Percentiles rank a stretch among this genome's conserved stretches.
Conservation (phyloP, 2,797 vertebrate species). For the Microchirus variegatus region DNA sequence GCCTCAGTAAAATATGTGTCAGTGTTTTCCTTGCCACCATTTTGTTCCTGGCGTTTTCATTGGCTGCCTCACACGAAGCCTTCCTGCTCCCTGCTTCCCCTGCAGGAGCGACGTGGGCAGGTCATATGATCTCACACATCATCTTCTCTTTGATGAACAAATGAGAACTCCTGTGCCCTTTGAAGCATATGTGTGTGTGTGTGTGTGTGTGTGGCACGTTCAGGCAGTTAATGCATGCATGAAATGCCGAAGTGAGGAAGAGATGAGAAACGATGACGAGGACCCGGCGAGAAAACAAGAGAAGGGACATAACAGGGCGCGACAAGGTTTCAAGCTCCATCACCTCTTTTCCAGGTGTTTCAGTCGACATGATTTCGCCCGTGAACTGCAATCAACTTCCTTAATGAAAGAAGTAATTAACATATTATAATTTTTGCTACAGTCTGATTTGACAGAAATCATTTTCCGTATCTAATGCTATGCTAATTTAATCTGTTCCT, state of each 20-base stretch:
- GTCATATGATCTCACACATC: slow-evolving; percentile 59
- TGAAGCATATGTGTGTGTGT: slow-evolving; percentile 43
- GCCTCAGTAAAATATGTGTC: slow-evolving; percentile 6
- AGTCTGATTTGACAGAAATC: slow-evolving; percentile 98
- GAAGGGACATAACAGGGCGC: slow-evolving; percentile 22
- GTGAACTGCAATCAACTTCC: slow-evolving; percentile 95
- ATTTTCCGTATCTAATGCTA: slow-evolving; percentile 99
- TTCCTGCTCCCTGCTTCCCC: slow-evolving; percentile 26
- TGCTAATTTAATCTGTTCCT: slow-evolving; percentile 99
- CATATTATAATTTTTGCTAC: slow-evolving; percentile 99
- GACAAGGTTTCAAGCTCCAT: slow-evolving; percentile 78
- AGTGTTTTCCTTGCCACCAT: slow-evolving; percentile 2
- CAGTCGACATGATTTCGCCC: slow-evolving; percentile 90
- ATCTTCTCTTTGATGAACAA: slow-evolving; percentile 70
- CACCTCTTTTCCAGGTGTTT: slow-evolving; percentile 90
- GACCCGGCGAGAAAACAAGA: slow-evolving; percentile 14
- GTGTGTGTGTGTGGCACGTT: slow-evolving; percentile 39
- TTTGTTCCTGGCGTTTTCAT: slow-evolving; percentile 15
- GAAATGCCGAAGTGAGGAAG: slow-evolving; percentile 56
- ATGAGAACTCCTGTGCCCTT: slow-evolving; percentile 60
- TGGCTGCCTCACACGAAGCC: slow-evolving; percentile 35
- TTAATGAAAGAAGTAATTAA: slow-evolving; percentile 99
- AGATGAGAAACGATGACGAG: slow-evolving; percentile 59
- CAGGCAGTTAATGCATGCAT: slow-evolving; percentile 68
- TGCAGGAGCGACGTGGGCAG: slow-evolving; percentile 42